These are phyloP conservation scores for Conomelus anceps DNA, from an alignment of 2,888 invertebrate genomes.

Conservation along the genomic window DNA sequence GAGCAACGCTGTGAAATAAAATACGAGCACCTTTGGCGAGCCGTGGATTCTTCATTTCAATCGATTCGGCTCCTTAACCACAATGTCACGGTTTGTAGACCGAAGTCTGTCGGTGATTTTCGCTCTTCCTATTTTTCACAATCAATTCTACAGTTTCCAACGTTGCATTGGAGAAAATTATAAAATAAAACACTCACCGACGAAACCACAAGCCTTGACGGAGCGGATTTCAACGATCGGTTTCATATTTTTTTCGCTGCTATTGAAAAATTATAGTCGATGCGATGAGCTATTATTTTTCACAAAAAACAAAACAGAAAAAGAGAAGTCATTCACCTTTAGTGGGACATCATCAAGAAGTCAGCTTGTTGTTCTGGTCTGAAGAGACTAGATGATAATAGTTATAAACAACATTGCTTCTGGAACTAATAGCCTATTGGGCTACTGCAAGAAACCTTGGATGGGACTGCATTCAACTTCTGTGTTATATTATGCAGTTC, in stretches of 20 bases:
- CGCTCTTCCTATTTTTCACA: neutral
- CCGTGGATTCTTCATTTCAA: neutral
- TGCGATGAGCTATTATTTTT: neutral
- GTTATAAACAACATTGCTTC: neutral
- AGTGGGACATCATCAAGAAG: neutral
- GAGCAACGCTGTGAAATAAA: neutral
- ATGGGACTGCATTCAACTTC: too few species aligned
- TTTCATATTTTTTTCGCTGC: neutral
- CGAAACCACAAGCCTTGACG: neutral
- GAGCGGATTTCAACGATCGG: neutral
- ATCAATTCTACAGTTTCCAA: neutral
- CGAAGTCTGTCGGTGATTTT: neutral
- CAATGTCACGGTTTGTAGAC: neutral
- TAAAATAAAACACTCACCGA: neutral
- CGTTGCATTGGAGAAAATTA: neutral
- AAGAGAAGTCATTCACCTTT: neutral
- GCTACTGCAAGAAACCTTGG: too few species aligned
- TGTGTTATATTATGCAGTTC: too few species aligned
- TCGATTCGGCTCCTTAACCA: neutral
- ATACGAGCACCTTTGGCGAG: neutral
- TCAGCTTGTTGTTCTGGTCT: neutral
- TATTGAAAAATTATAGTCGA: neutral
- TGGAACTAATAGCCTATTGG: neutral
- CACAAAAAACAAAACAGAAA: too few species aligned
- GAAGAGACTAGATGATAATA: neutral